Conservation (phyloP, 2,888 invertebrate genomes). For the Ypsolopha scabrella region DNA sequence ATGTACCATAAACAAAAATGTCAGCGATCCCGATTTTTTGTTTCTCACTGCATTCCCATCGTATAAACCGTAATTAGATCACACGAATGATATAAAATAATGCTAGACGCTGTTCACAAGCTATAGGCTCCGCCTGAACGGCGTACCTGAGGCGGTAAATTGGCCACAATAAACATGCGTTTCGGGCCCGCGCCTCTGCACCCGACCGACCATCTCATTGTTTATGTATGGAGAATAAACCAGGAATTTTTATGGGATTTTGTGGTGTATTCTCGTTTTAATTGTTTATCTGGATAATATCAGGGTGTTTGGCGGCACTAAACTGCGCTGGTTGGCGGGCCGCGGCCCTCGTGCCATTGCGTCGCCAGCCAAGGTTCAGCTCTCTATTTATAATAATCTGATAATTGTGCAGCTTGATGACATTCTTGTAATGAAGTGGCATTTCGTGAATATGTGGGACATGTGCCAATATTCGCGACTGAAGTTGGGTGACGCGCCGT, state of each 20-base stretch:
- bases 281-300: constrained; percentile 41
- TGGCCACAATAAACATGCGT: constrained; percentile 66
- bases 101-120: constrained; percentile 52
- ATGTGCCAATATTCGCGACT: constrained; percentile 61
- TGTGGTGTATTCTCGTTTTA: constrained; percentile 41
- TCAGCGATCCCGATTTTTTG: constrained; percentile 72
- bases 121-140: constrained; percentile 30
- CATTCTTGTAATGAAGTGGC: constrained; percentile 65
- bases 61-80: constrained; percentile 63
- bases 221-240: constrained; percentile 68
- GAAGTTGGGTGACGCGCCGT: not conserved
- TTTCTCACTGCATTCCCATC: constrained; percentile 65
- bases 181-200: constrained; percentile 62
- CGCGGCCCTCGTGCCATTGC: constrained; percentile 32
- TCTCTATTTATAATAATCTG: constrained; percentile 66
- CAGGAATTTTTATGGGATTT: constrained; percentile 62
- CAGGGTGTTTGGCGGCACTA: constrained; percentile 18
- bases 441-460: constrained; percentile 60
- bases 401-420: constrained; percentile 63
- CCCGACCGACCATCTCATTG: constrained; percentile 69
- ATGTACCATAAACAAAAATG: constrained; percentile 73
- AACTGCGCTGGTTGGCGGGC: constrained; percentile 14
- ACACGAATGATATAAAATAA: constrained; percentile 65
- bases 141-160: constrained; percentile 49
- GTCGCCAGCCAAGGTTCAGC: constrained; percentile 53